A percentile compares a stretch with the other conserved stretches of the same genome.
phyloP scores from a whole-genome alignment of 1,140 invertebrate species.

The Centruroides vittatus region DNA sequence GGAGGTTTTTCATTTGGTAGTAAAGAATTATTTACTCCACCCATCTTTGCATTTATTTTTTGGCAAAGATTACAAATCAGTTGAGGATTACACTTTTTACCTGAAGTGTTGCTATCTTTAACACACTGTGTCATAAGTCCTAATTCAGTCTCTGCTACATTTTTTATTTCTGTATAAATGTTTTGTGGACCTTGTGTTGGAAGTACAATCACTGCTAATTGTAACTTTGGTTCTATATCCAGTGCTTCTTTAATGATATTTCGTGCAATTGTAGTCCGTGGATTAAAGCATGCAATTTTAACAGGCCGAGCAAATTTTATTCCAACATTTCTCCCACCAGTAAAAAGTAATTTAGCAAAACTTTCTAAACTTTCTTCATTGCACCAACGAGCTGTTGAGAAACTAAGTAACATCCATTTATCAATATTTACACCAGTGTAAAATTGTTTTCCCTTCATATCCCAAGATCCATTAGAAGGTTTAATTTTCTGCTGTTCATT shows the following conservation, averaged over 20 bases:
- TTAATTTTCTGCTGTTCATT: background rate
- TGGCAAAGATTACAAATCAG: conserved; percentile 56
- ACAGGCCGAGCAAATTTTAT: background rate
- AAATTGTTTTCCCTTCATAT: conserved; percentile 7
- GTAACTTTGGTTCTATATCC: background rate
- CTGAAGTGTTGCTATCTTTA: conserved; percentile 38
- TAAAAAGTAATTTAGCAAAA: background rate
- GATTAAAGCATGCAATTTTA: background rate
- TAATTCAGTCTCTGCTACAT: conserved; percentile 50
- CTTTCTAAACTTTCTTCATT: background rate
- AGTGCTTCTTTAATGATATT: background rate
- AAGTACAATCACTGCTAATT: conserved; percentile 6
- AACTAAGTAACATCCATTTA: conserved; percentile 7
- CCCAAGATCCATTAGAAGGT: conserved; percentile 7
- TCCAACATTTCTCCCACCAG: background rate
- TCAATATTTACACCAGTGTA: background rate
- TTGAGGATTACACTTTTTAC: conserved; percentile 24
- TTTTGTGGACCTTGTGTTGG: background rate
- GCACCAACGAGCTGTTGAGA: background rate
- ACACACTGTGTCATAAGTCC: conserved; percentile 72
- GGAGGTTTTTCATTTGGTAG: conserved; percentile 9
- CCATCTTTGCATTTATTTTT: conserved; percentile 71
- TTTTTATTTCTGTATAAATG: conserved; percentile 40
- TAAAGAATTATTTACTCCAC: conserved; percentile 60
- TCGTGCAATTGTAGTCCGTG: background rate